Conservation (phyloP, 2,797 vertebrate species). For the Garrulus glandarius region DNA sequence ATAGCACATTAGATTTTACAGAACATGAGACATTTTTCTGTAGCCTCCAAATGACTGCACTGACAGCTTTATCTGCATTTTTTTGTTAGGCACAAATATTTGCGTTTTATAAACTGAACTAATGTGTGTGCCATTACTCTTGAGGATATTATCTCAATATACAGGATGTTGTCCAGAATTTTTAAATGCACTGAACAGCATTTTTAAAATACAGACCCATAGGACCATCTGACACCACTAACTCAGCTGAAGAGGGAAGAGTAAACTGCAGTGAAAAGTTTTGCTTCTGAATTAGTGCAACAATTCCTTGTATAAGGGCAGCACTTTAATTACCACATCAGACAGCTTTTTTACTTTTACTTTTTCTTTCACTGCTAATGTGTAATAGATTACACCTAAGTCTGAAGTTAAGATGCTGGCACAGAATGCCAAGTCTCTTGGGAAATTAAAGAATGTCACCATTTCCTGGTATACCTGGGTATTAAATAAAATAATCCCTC, state of each 20-base stretch:
- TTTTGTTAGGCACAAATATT: neutral
- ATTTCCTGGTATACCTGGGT: neutral
- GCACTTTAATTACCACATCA: neutral
- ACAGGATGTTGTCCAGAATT: neutral
- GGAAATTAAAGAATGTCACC: slow-evolving; percentile 45
- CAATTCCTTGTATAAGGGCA: neutral
- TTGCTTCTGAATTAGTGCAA: neutral
- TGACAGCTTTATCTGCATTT: neutral
- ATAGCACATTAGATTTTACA: neutral
- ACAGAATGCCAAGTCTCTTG: neutral
- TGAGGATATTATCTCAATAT: slow-evolving; percentile 1
- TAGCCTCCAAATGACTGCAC: neutral
- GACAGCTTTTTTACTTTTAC: neutral
- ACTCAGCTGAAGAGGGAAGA: neutral
- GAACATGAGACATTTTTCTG: neutral
- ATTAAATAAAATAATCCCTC: slow-evolving; percentile 28
- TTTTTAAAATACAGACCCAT: slow-evolving; percentile 7
- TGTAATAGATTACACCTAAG: neutral
- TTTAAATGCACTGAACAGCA: neutral
- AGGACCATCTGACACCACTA: neutral
- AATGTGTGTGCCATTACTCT: neutral
- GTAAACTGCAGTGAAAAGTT: neutral
- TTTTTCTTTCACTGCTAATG: neutral
- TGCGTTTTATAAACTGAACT: neutral
- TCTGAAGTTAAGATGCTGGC: slow-evolving; percentile 19